These are phyloP conservation scores for Salmo trutta DNA, from an alignment of 2,797 vertebrate genomes.

Conservation along the genomic window DNA sequence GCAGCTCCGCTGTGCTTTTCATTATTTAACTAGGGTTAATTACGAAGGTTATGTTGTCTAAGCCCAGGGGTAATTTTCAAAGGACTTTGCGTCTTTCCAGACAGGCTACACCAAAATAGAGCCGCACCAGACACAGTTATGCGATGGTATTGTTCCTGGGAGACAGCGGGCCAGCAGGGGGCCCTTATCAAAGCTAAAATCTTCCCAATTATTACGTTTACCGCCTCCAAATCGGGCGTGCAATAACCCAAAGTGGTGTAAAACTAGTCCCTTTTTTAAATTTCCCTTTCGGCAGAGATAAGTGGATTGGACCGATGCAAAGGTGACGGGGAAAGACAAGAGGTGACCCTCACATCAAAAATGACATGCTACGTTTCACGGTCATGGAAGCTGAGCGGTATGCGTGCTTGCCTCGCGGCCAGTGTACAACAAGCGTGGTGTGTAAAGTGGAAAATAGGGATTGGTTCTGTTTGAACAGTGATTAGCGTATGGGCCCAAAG, in stretches of 20 bases:
- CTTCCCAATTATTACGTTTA: conserved; percentile 75
- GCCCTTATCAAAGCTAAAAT: conserved; percentile 82
- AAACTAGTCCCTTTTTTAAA: conserved; percentile 55
- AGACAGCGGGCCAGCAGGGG: conserved; percentile 83
- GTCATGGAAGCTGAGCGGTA: conserved; percentile 69
- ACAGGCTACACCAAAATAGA: conserved; percentile 72
- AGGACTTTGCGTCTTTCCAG: conserved; percentile 70
- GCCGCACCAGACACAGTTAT: conserved; percentile 78
- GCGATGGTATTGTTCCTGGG: conserved; percentile 80
- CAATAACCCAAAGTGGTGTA: conserved; percentile 55
- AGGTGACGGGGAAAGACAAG: conserved; percentile 73
- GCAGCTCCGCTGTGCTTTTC: conserved; percentile 58
- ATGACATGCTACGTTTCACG: conserved; percentile 79
- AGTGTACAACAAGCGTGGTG: conserved; percentile 59
- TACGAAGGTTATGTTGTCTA: conserved; percentile 74
- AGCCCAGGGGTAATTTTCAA: conserved; percentile 60
- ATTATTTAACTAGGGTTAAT: conserved; percentile 83
- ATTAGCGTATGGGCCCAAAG: conserved; percentile 64
- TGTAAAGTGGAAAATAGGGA: conserved; percentile 61
- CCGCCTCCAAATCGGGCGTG: conserved; percentile 63
- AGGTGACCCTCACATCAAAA: conserved; percentile 78
- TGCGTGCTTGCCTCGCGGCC: conserved; percentile 54
- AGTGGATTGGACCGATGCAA: conserved; percentile 71
- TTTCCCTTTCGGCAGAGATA: conserved; percentile 58
- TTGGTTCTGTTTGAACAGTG: conserved; percentile 63